Percentiles rank a stretch among this genome's conserved stretches.
Conservation (phyloP, 2,113 vertebrate species). For the Porphyrio hochstetteri region DNA sequence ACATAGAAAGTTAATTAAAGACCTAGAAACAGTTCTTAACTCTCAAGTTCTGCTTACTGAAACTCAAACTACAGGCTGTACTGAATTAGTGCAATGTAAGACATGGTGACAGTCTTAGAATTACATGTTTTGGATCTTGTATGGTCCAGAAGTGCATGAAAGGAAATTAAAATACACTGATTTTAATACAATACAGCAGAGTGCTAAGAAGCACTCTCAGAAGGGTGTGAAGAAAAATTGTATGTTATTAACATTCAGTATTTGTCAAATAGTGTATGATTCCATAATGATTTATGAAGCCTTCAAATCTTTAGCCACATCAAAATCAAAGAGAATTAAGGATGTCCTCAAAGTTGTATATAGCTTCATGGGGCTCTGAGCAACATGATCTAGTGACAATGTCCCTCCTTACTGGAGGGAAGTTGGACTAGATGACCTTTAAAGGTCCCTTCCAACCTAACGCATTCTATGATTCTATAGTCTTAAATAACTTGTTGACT, state of each 20-base stretch:
- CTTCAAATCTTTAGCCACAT: neutral
- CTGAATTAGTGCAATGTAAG: neutral
- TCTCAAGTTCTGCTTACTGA: neutral
- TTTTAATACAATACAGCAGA: neutral
- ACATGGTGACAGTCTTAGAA: neutral
- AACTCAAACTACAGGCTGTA: accelerated
- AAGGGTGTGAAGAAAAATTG: neutral
- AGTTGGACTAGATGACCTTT: no score
- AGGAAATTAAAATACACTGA: neutral
- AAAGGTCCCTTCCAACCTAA: no score
- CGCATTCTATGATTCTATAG: neutral
- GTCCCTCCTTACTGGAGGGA: no score
- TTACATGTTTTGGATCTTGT: neutral
- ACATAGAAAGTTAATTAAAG: neutral
- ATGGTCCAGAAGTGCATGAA: neutral
- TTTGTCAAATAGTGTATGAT: neutral
- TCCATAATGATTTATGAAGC: neutral
- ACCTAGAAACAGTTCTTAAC: neutral
- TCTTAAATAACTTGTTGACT: neutral
- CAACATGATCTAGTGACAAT: no score
- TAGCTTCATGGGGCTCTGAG: no score
- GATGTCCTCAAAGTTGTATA: neutral
- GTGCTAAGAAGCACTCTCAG: neutral
- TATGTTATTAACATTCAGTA: neutral
- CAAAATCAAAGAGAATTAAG: neutral